Percentiles rank a stretch among this genome's conserved stretches.
Evolutionary conservation across 2,797 vertebrate genomes (phyloP).

Genomic region (Helicolenus hilgendorfi): DNA sequence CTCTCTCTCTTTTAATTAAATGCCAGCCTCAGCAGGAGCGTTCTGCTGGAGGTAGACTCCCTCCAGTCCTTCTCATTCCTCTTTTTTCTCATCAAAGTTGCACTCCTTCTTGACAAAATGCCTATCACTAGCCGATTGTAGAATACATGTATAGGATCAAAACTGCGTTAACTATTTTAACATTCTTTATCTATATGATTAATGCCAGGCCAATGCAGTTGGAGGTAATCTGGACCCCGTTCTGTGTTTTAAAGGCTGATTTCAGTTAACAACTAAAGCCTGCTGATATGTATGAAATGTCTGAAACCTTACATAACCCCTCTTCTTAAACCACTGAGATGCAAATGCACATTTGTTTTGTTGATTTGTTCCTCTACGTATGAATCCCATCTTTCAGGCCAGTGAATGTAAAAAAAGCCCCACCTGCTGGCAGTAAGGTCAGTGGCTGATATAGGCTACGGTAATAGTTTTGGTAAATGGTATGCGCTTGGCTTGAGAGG

Average conservation of each 20-base stretch:
- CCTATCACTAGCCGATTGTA: too few species aligned
- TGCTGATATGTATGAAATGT: not conserved
- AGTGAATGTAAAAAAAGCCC: not conserved
- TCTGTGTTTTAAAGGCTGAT: not conserved
- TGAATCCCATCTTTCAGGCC: not conserved
- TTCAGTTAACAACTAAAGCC: not conserved
- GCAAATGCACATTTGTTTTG: not conserved
- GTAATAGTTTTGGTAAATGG: not conserved
- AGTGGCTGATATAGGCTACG: not conserved
- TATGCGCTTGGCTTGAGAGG: not conserved
- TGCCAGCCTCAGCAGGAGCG: constrained; percentile 34
- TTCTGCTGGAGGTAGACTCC: constrained; percentile 5
- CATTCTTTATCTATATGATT: not conserved
- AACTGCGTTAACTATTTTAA: not conserved
- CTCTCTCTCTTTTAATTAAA: constrained; percentile 43
- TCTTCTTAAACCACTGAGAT: not conserved
- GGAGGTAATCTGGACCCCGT: not conserved
- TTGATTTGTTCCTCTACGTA: not conserved
- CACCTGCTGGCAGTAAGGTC: not conserved
- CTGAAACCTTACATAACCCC: not conserved
- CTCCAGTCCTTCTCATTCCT: not conserved
- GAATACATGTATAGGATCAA: not conserved
- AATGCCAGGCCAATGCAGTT: not conserved
- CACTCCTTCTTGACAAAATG: not conserved
- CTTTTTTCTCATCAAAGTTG: not conserved